Percentiles rank a stretch among this genome's conserved stretches.
These are phyloP conservation scores for Bombylius major DNA, from an alignment of 2,888 invertebrate genomes.

Conservation along the genomic window DNA sequence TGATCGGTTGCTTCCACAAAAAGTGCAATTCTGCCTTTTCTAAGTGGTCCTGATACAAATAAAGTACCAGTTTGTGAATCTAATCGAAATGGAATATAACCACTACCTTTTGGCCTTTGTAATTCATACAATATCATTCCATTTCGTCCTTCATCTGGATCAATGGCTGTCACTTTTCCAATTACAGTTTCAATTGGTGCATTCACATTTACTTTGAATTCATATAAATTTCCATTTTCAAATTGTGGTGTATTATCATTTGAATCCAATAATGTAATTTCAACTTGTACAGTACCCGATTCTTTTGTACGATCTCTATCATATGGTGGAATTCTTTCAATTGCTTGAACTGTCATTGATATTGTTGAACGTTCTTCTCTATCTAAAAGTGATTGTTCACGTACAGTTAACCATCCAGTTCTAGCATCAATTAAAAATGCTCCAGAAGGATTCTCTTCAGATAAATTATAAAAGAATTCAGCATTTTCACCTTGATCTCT, in stretches of 20 bases:
- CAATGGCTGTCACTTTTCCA: conserved; percentile 67
- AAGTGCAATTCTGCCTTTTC: conserved; percentile 61
- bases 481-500: conserved; percentile 77
- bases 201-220: conserved; percentile 57
- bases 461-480: conserved; percentile 65
- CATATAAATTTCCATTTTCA: conserved; percentile 69
- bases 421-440: conserved; percentile 70
- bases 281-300: conserved; percentile 54
- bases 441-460: conserved; percentile 50
- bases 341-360: conserved; percentile 62
- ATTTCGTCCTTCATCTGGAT: conserved; percentile 57
- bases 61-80: conserved; percentile 59
- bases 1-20: conserved; percentile 74
- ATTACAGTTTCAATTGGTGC: conserved; percentile 56
- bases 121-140: conserved; percentile 64
- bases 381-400: conserved; percentile 59
- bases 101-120: conserved; percentile 53
- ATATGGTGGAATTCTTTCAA: conserved; percentile 57
- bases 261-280: conserved; percentile 72
- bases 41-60: conserved; percentile 48
- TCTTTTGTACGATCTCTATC: conserved; percentile 26
- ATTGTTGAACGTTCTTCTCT: conserved; percentile 62
- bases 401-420: conserved; percentile 77
- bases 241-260: conserved; percentile 87
- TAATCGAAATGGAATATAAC: conserved; percentile 56